phyloP scores from a whole-genome alignment of 2,797 vertebrate species.

The Lophotriccus pileatus region DNA sequence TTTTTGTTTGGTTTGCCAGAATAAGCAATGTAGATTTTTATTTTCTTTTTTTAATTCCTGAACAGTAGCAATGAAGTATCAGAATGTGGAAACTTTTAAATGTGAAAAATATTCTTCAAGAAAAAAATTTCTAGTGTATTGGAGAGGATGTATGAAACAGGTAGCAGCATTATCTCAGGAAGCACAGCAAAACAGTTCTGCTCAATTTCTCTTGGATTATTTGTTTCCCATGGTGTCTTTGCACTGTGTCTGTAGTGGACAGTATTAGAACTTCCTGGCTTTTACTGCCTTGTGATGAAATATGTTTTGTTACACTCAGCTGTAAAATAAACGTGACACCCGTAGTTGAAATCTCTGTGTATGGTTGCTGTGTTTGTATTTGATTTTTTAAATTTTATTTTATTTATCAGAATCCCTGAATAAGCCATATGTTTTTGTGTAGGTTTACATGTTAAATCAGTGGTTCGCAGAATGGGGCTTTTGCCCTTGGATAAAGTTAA shows the following conservation, averaged over 20 bases:
- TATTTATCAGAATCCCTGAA: not conserved
- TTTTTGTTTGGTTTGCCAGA: not conserved
- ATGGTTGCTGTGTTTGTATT: not conserved
- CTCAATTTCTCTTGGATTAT: not conserved
- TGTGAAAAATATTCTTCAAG: not conserved
- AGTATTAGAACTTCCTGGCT: not conserved
- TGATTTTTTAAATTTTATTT: not conserved
- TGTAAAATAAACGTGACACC: not conserved
- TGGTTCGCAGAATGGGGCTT: not conserved
- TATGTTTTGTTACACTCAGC: not conserved
- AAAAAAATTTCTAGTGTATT: not conserved
- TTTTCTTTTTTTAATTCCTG: not conserved
- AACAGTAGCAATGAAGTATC: not conserved
- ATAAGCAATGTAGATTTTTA: not conserved
- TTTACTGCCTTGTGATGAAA: not conserved
- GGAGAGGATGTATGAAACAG: not conserved
- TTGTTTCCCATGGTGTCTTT: not conserved
- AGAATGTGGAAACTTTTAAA: not conserved
- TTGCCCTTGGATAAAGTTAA: not conserved
- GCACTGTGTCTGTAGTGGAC: not conserved
- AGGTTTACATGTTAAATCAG: not conserved
- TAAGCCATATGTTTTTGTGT: accelerated
- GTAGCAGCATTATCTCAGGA: not conserved
- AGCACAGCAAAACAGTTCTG: not conserved
- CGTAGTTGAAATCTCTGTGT: not conserved